phyloP scores from a whole-genome alignment of 2,797 vertebrate genomes.

The Gambusia yucatana region DNA sequence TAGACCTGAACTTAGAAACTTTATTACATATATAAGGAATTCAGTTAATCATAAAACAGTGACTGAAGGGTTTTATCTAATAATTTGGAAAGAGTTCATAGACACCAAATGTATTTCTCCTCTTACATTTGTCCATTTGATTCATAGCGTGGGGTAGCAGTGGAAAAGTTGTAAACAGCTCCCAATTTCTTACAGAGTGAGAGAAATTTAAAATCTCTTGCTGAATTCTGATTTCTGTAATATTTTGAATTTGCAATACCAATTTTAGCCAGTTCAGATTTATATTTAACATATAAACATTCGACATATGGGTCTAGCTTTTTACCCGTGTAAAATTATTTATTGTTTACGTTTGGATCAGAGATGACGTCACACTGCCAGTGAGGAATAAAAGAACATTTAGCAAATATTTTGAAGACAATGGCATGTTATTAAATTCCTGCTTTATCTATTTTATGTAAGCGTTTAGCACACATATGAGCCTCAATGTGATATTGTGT shows the following conservation, averaged over 20 bases:
- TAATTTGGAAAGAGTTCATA: background rate
- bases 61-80: background rate
- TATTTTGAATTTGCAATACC: background rate
- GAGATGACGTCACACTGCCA: background rate
- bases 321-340: background rate
- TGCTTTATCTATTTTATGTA: background rate
- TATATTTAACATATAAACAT: background rate
- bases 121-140: background rate
- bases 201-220: background rate
- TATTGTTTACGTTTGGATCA: background rate
- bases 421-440: background rate
- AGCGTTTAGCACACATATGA: background rate
- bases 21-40: background rate
- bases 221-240: background rate
- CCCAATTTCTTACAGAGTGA: background rate
- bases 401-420: background rate
- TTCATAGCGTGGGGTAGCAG: background rate
- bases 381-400: background rate
- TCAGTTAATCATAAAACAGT: background rate
- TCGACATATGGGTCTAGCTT: background rate
- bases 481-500: background rate
- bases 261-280: background rate
- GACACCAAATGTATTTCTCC: background rate
- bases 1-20: background rate
- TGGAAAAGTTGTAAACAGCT: background rate